phyloP scores from a whole-genome alignment of 2,888 invertebrate species.

The Pemphredon lugubris region DNA sequence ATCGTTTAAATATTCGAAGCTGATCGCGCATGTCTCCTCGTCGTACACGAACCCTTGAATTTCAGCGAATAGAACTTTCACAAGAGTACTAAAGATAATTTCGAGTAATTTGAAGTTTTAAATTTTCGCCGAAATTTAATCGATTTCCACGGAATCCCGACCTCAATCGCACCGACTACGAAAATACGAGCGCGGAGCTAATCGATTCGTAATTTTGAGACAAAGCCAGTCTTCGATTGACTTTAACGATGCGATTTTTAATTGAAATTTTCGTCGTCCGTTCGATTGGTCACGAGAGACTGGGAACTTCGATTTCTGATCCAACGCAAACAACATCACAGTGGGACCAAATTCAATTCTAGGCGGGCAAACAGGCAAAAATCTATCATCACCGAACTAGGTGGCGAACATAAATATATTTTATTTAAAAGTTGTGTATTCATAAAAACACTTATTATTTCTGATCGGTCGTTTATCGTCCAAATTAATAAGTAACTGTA shows the following conservation, averaged over 20 bases:
- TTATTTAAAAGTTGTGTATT: too few species aligned
- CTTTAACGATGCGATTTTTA: too few species aligned
- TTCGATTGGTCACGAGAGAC: slow-evolving; percentile 38
- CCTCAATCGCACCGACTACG: slow-evolving; percentile 48
- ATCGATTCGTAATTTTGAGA: background rate
- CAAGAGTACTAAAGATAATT: background rate
- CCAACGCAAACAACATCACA: background rate
- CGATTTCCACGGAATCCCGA: slow-evolving; percentile 45
- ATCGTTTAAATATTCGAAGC: slow-evolving; percentile 2
- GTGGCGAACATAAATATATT: too few species aligned
- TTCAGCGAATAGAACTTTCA: slow-evolving; percentile 23
- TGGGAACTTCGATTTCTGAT: slow-evolving; percentile 16
- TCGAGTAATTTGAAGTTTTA: background rate
- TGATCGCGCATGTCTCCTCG: slow-evolving; percentile 27
- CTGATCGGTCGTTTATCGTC: too few species aligned
- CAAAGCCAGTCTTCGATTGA: too few species aligned
- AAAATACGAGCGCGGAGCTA: slow-evolving; percentile 30
- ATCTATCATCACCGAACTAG: too few species aligned
- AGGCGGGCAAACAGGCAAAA: too few species aligned
- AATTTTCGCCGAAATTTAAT: slow-evolving; percentile 25
- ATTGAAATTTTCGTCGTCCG: slow-evolving; percentile 26
- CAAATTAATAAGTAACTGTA: too few species aligned
- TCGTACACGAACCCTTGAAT: slow-evolving; percentile 15
- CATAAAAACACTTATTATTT: too few species aligned
- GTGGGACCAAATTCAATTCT: too few species aligned